These are phyloP conservation scores for Hippoglossus stenolepis DNA, from an alignment of 2,113 vertebrate species.

Conservation along the genomic window DNA sequence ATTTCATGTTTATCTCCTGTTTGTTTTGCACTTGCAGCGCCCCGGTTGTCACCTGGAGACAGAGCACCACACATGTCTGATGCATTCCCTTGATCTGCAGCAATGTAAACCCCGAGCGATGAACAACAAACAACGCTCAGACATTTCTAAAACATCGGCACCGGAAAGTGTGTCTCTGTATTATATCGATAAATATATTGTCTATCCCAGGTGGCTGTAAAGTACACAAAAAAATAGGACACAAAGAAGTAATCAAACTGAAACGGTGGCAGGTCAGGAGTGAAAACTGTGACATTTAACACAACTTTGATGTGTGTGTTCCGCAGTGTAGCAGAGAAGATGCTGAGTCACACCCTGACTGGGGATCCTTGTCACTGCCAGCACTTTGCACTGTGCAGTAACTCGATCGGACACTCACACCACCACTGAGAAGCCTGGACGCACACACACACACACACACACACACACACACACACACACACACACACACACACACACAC, in stretches of 20 bases:
- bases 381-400: constrained; percentile 37
- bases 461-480: not conserved
- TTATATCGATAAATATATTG: not conserved
- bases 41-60: too few species aligned
- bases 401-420: constrained; percentile 51
- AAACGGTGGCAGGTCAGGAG: not conserved
- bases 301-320: not conserved
- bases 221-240: not conserved
- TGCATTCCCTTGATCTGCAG: not conserved
- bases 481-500: constrained; percentile 4
- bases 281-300: not conserved
- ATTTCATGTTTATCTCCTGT: too few species aligned
- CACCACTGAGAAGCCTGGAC: constrained; percentile 13
- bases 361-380: constrained; percentile 1
- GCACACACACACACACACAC: constrained; percentile 5
- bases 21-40: too few species aligned
- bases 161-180: not conserved
- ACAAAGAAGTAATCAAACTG: not conserved
- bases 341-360: constrained; percentile 20
- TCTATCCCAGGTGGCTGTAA: not conserved
- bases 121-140: not conserved
- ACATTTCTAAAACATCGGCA: not conserved
- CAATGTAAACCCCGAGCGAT: not conserved
- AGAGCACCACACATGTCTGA: too few species aligned
- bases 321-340: constrained; percentile 25